phyloP scores from a whole-genome alignment of 2,113 vertebrate genomes.

The Pelmatolapia mariae region DNA sequence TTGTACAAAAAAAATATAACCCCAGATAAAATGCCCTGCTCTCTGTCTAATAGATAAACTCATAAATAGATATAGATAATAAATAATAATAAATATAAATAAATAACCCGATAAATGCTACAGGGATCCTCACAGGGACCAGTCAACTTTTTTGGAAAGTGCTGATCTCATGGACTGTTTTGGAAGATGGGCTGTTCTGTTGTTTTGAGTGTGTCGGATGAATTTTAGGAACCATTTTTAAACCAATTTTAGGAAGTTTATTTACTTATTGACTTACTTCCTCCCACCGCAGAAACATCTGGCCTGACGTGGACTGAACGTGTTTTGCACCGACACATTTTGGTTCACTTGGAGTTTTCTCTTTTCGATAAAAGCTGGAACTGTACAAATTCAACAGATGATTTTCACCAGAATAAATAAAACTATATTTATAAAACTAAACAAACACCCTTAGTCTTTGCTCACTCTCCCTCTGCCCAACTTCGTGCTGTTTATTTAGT shows the following conservation, averaged over 20 bases:
- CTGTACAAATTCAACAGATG: neutral
- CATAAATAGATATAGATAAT: neutral
- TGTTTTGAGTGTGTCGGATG: neutral
- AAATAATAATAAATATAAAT: neutral
- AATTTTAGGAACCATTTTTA: neutral
- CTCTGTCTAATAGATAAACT: neutral
- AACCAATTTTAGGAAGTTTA: neutral
- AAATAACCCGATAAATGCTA: neutral
- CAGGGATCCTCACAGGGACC: neutral
- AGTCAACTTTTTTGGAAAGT: neutral
- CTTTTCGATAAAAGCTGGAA: neutral
- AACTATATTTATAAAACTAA: neutral
- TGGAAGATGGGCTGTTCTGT: neutral
- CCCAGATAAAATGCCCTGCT: neutral
- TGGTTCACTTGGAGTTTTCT: neutral
- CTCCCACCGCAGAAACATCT: neutral
- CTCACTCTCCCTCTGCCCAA: neutral
- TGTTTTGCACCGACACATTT: neutral
- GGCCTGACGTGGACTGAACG: neutral
- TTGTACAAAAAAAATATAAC: neutral
- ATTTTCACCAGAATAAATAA: neutral
- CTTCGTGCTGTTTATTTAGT: neutral
- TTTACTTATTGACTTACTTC: neutral
- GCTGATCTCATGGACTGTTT: neutral
- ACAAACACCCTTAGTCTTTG: neutral